Evolutionary conservation across 2,113 vertebrate genomes (phyloP).

Genomic region (Melierax canorus): DNA sequence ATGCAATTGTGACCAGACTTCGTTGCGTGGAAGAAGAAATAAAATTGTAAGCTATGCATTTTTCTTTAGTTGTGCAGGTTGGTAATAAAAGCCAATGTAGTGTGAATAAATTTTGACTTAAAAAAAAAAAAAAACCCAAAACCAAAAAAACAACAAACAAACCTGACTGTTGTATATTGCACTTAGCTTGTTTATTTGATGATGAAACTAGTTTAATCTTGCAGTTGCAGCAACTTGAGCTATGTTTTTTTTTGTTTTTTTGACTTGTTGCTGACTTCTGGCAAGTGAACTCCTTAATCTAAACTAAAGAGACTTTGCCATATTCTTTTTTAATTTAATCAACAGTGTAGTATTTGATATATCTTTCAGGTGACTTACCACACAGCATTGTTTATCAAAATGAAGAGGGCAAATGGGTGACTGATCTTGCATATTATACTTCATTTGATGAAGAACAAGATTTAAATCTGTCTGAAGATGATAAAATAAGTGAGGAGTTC

Average conservation of each 20-base stretch:
- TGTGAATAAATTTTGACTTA: background rate
- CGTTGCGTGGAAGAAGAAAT: background rate
- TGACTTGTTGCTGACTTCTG: background rate
- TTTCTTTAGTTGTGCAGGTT: background rate
- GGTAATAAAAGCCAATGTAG: background rate
- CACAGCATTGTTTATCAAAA: conserved; percentile 90
- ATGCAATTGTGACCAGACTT: background rate
- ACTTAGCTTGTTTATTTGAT: background rate
- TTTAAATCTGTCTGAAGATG: conserved; percentile 49
- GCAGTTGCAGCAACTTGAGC: background rate
- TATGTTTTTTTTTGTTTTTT: background rate
- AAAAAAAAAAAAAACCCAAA: too few species aligned
- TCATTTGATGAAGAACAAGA: conserved; percentile 84
- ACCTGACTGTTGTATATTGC: background rate
- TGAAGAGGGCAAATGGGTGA: conserved; percentile 95
- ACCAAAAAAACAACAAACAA: too few species aligned
- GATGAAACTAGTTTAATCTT: background rate
- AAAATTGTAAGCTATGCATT: background rate
- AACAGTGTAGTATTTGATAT: background rate
- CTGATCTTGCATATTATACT: conserved; percentile 93
- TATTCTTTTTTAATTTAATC: background rate
- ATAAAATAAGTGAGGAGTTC: conserved; percentile 81
- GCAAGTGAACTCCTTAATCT: background rate
- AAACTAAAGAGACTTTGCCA: background rate
- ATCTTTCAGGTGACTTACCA: conserved; percentile 67